Base-by-base conservation (phyloP, 2,888 invertebrate species). In the Geotrupes spiniger region DNA sequence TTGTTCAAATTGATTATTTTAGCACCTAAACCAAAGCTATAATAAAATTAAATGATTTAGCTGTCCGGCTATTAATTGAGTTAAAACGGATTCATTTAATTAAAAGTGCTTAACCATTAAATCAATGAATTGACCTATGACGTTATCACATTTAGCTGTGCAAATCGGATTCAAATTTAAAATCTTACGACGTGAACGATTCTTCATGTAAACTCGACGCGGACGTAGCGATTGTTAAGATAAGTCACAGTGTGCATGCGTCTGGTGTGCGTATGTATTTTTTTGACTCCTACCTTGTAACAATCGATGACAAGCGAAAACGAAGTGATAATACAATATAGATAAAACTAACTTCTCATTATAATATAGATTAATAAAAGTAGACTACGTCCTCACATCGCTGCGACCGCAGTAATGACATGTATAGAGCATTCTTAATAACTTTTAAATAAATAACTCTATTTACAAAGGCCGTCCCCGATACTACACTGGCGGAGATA, bases 261-360 rank as follows among this genome's bases (percentile, higher is more conserved):
- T n/a, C n/a, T n/a, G n/a, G n/a, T n/a, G n/a, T n/a, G n/a, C n/a
- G n/a, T n/a, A n/a, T 29, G 29, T 11, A 10, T 29, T 29, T 33
- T 43, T 43, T 43, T 25, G 14, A 21, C 43, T 36, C 21, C 25
- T 25, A 21, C 21, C 25, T 33, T 44, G 25, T 16, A 44, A 36
- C 37, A 44, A 27, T 44, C 25, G 36, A 53, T 53, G 52, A 53
- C 52, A 36, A 16, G 52, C 48, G 42, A 49, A 48, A 48, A 42
- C 37, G 44, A 45, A 45, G 48, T 49, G 52, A 53, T 53, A 53
- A 47, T 50, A 46, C 40, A 43, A 46, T 53, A 44, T 39, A 53
- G 49, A 53, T 53, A 53, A 52, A 49, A 49, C 36, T 44, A 40
- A 43, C 49, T 44, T 50, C 49, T 53, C 52, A 53, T 53, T 53